phyloP scores from a whole-genome alignment of 2,888 invertebrate genomes.

The Drosophila helvetica region DNA sequence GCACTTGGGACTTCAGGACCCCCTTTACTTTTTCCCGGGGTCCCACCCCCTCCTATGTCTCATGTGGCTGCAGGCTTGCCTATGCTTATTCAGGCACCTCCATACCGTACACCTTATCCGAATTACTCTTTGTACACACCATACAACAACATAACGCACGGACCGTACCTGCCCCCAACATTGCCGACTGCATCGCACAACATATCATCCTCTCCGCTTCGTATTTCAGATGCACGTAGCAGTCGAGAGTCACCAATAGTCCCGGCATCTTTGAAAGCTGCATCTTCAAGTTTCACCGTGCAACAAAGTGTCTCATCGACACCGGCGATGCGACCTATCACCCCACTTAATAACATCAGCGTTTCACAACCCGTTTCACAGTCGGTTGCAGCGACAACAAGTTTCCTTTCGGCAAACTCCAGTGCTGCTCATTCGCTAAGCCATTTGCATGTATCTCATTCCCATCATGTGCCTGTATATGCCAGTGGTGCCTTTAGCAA shows the following conservation, averaged over 20 bases:
- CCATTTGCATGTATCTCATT: constrained; percentile 42
- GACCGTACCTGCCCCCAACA: constrained; percentile 88
- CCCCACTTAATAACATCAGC: constrained; percentile 59
- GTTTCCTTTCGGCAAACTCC: constrained; percentile 48
- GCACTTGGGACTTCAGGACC: constrained; percentile 38
- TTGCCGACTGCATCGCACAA: constrained; percentile 86
- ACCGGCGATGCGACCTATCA: constrained; percentile 48
- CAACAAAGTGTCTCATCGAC: constrained; percentile 23
- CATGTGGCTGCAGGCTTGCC: constrained; percentile 73
- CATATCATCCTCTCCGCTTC: constrained; percentile 87
- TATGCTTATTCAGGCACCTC: constrained; percentile 81
- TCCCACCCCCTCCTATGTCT: constrained; percentile 61
- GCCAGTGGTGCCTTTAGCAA: constrained; percentile 41
- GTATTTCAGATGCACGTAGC: constrained; percentile 85
- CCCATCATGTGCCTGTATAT: constrained; percentile 55
- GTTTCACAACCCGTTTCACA: constrained; percentile 58
- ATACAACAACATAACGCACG: constrained; percentile 90
- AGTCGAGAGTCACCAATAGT: constrained; percentile 70
- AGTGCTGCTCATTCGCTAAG: constrained; percentile 30
- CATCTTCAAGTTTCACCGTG: constrained; percentile 40
- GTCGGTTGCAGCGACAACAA: constrained; percentile 44
- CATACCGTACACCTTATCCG: constrained; percentile 84
- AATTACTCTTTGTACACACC: constrained; percentile 89
- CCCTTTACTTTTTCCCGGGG: constrained; percentile 63
- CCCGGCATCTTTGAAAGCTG: constrained; percentile 54